Evolutionary conservation across 2,797 vertebrate genomes (phyloP).

Genomic region (Acrossocheilus wenchowensis): DNA sequence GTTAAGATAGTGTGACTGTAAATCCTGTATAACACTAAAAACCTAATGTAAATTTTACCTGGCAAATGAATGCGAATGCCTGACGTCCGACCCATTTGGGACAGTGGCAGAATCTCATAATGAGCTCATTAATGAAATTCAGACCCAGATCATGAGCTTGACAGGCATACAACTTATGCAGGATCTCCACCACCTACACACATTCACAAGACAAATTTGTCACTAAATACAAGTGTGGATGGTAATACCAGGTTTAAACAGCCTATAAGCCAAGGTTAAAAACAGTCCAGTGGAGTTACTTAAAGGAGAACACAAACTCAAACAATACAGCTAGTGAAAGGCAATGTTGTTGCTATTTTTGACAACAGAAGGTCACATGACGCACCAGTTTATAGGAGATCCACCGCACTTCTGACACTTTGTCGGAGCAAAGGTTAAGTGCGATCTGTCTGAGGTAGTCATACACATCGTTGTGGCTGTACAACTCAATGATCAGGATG

Average conservation of each 20-base stretch:
- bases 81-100: conserved; percentile 96
- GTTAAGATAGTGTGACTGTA: neutral
- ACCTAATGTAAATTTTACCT: conserved; percentile 25
- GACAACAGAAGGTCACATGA: conserved; percentile 9
- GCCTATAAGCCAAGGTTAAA: neutral
- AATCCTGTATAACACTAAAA: conserved; percentile 6
- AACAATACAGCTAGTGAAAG: neutral
- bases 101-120: conserved; percentile 92
- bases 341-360: neutral
- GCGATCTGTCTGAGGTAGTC: conserved; percentile 96
- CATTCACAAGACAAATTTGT: conserved; percentile 21
- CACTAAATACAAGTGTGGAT: neutral
- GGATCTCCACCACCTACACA: conserved; percentile 92
- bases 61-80: conserved; percentile 90
- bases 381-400: conserved; percentile 97
- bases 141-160: conserved; percentile 78
- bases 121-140: conserved; percentile 92
- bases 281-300: neutral
- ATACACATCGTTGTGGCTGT: conserved; percentile 92
- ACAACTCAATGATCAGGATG: conserved; percentile 94
- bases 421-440: conserved; percentile 93
- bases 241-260: neutral
- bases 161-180: conserved; percentile 89
- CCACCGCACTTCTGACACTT: conserved; percentile 96
- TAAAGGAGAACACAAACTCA: conserved; percentile 24